A percentile compares a stretch with the other conserved stretches of the same genome.
Conservation (phyloP, 1,140 invertebrate genomes). For the Andrena cerasifolii region DNA sequence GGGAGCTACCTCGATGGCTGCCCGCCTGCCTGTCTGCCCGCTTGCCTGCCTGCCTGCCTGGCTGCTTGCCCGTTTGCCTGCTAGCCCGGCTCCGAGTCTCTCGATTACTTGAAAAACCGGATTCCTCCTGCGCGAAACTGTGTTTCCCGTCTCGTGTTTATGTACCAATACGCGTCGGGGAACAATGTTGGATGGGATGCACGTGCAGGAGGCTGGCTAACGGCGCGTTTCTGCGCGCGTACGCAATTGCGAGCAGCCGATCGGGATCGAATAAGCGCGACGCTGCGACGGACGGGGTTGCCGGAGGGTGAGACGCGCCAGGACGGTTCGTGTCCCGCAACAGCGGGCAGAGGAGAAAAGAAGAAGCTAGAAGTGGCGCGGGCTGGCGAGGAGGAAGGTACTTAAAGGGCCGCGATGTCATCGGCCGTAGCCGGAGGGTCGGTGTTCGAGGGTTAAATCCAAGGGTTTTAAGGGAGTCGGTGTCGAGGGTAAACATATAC, state of each 20-base stretch:
- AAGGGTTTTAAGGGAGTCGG: slow-evolving; percentile 58
- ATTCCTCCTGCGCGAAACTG: slow-evolving; percentile 79
- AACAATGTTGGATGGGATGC: slow-evolving; percentile 61
- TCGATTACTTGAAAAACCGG: slow-evolving; percentile 83
- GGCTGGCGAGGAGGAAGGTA: background rate
- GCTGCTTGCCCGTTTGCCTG: slow-evolving; percentile 41
- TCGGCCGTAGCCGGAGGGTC: slow-evolving; percentile 55
- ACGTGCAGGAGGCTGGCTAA: slow-evolving; percentile 36
- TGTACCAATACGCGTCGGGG: slow-evolving; percentile 68
- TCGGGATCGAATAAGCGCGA: slow-evolving; percentile 22
- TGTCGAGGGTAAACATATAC: slow-evolving; percentile 65
- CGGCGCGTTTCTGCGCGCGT: slow-evolving; percentile 36
- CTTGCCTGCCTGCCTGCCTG: slow-evolving; percentile 50
- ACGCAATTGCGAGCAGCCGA: background rate
- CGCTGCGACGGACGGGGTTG: background rate
- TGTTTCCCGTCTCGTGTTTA: slow-evolving; percentile 78
- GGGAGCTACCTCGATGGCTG: slow-evolving; percentile 66
- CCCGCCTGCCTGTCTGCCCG: slow-evolving; percentile 53
- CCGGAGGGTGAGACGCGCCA: background rate
- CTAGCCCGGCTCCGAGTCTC: slow-evolving; percentile 50
- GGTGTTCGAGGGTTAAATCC: slow-evolving; percentile 68
- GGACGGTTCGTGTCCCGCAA: no score
- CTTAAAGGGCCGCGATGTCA: slow-evolving; percentile 58
- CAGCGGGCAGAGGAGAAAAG: background rate
- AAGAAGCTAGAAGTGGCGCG: background rate